phyloP scores from a whole-genome alignment of 2,888 invertebrate species.

The Leptopilina myrica region DNA sequence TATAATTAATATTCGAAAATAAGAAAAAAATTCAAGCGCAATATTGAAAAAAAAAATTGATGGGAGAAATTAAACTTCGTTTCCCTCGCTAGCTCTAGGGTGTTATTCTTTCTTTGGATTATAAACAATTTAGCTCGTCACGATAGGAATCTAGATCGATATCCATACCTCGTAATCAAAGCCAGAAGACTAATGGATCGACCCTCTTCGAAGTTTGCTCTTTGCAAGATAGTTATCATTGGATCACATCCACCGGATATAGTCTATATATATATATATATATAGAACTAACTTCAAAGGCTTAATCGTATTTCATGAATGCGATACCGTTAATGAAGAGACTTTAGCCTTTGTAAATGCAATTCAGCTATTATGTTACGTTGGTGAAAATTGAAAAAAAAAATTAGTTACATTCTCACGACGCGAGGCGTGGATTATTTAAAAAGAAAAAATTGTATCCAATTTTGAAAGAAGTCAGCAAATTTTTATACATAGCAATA shows the following conservation, averaged over 20 bases:
- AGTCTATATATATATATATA: neutral
- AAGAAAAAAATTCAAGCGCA: too few species aligned
- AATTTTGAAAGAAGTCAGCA: too few species aligned
- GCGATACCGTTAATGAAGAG: conserved; percentile 17
- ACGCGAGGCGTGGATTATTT: too few species aligned
- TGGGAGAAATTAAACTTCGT: too few species aligned
- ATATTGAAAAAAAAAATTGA: too few species aligned
- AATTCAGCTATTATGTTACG: neutral
- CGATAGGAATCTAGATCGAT: conserved; percentile 69
- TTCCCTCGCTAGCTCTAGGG: too few species aligned
- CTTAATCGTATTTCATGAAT: conserved; percentile 50
- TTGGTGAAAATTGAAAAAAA: neutral
- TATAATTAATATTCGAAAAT: too few species aligned
- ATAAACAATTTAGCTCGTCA: conserved; percentile 41
- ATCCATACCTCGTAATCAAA: conserved; percentile 58
- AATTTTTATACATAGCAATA: too few species aligned
- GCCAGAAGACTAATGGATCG: conserved; percentile 54
- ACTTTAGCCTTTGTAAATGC: conserved; percentile 1
- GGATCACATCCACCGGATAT: conserved; percentile 27
- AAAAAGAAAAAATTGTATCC: too few species aligned
- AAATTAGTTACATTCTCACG: too few species aligned
- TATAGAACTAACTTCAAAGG: conserved; percentile 37
- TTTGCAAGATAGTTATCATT: conserved; percentile 52
- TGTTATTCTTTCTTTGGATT: conserved; percentile 41
- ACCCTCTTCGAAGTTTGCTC: conserved; percentile 48